These are phyloP conservation scores for Melinopterus prodromus DNA, from an alignment of 2,888 invertebrate genomes.

Conservation along the genomic window DNA sequence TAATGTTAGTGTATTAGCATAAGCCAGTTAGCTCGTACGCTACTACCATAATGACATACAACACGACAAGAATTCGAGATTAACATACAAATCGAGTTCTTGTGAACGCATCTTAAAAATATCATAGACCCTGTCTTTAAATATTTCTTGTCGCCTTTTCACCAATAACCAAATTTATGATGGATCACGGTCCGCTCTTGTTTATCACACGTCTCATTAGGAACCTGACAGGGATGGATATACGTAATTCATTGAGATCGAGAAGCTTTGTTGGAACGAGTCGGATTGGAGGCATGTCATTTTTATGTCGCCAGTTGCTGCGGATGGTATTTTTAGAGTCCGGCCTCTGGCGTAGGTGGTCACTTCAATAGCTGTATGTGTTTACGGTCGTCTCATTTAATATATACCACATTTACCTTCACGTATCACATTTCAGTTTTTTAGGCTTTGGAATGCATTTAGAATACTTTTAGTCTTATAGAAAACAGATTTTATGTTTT, in stretches of 20 bases:
- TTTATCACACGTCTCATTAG: not conserved
- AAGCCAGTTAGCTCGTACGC: not conserved
- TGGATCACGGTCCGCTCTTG: not conserved
- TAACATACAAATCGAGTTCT: not conserved
- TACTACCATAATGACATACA: not conserved
- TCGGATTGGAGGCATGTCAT: not conserved
- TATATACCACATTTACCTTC: constrained; percentile 4
- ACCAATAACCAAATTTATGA: not conserved
- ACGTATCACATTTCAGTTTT: not conserved
- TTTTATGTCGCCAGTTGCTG: not conserved
- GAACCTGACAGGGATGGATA: not conserved
- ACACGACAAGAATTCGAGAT: not conserved
- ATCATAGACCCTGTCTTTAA: not conserved
- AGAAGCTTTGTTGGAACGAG: not conserved
- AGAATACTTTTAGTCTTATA: too few species aligned
- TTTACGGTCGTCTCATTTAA: not conserved
- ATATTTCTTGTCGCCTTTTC: not conserved
- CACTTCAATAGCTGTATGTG: not conserved
- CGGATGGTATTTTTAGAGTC: not conserved
- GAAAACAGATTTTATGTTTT: too few species aligned
- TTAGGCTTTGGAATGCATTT: too few species aligned
- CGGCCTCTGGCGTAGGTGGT: not conserved
- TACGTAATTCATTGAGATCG: not conserved
- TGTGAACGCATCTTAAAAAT: not conserved
- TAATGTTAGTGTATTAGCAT: not conserved